phyloP scores from a whole-genome alignment of 1,140 invertebrate species.

The Ostrea denselamellosa region DNA sequence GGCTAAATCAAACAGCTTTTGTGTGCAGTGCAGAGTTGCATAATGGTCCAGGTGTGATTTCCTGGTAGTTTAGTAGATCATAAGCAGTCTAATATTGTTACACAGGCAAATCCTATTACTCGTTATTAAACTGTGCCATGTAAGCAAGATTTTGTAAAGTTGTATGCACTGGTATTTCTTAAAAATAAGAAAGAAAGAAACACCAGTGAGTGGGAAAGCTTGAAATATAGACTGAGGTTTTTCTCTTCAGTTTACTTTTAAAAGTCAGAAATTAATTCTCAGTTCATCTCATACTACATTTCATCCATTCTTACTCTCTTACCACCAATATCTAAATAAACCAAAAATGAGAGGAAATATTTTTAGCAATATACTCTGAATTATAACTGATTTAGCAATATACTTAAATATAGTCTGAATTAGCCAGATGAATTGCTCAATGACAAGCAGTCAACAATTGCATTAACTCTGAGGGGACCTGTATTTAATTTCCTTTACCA shows the following conservation, averaged over 20 bases:
- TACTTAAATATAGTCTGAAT: neutral
- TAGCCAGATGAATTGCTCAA: neutral
- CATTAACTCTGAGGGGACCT: no score
- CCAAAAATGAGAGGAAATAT: neutral
- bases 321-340: neutral
- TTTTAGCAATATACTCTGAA: neutral
- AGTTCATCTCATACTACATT: neutral
- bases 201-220: neutral
- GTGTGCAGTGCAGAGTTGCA: neutral
- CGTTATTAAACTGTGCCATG: neutral
- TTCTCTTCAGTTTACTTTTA: neutral
- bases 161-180: neutral
- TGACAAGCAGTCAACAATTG: no score
- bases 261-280: neutral
- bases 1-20: neutral
- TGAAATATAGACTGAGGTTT: neutral
- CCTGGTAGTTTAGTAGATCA: neutral
- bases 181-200: neutral
- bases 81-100: neutral
- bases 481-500: neutral
- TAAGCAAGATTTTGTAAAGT: neutral
- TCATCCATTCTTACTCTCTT: neutral
- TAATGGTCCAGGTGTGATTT: conserved; percentile 24
- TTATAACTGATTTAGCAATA: neutral
- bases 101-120: conserved; percentile 2